Evolutionary conservation across 2,888 invertebrate genomes (phyloP).

Genomic region (Amaurobius ferox): DNA sequence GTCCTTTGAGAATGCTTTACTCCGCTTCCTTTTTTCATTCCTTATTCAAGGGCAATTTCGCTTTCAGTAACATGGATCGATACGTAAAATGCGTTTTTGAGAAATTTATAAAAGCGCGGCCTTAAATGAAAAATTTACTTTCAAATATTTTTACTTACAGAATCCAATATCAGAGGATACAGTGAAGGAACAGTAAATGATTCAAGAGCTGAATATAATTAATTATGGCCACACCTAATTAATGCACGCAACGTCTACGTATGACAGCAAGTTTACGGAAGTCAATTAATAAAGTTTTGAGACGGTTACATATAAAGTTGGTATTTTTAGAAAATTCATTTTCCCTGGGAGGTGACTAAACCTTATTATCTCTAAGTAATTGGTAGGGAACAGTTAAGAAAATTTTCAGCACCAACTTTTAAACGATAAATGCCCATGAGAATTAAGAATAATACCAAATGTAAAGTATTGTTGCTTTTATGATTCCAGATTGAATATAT

Average conservation of each 20-base stretch:
- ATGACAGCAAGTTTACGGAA: neutral
- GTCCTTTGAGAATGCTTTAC: too few relatives aligned
- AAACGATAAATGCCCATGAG: neutral
- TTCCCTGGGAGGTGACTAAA: neutral
- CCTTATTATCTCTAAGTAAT: neutral
- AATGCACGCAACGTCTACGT: neutral
- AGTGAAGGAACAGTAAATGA: neutral
- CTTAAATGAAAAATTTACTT: neutral
- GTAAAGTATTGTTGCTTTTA: too few relatives aligned
- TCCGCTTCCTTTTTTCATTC: too few relatives aligned
- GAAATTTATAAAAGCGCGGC: neutral
- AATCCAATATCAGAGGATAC: neutral
- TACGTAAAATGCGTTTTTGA: neutral
- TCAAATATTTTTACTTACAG: neutral
- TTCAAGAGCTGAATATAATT: neutral
- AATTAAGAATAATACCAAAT: too few relatives aligned
- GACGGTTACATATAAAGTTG: neutral
- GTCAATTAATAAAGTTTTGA: slow-evolving; percentile 1
- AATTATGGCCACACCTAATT: neutral
- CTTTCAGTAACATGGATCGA: neutral
- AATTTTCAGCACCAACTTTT: neutral
- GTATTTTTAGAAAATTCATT: slow-evolving; percentile 1
- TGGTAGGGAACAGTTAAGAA: neutral
- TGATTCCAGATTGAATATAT: too few relatives aligned
- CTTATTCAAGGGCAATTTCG: neutral